These are phyloP conservation scores for Sphaerophoria rueppellii DNA, from an alignment of 2,888 invertebrate species.

Conservation along the genomic window DNA sequence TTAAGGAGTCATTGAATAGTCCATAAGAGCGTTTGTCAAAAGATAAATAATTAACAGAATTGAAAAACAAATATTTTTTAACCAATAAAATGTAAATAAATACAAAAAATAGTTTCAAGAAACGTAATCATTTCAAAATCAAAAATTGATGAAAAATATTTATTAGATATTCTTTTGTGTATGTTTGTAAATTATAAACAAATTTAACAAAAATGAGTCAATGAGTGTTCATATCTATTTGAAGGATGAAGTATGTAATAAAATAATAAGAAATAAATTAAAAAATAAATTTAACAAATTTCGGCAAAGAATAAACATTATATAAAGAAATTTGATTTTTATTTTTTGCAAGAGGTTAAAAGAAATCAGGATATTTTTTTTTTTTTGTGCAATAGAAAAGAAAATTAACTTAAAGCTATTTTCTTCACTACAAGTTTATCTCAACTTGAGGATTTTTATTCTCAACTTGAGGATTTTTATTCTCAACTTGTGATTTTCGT, in stretches of 20 bases:
- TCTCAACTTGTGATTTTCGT: no score
- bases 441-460: no score
- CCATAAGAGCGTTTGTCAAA: not conserved
- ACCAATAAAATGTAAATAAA: not conserved
- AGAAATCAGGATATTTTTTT: no score
- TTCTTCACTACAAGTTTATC: no score
- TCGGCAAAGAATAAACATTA: conserved; percentile 12
- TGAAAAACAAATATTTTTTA: not conserved
- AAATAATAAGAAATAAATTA: conserved; percentile 11
- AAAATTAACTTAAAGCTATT: no score
- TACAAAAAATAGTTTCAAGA: not conserved
- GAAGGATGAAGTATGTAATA: conserved; percentile 22
- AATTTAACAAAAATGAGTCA: conserved; percentile 23
- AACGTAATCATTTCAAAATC: not conserved
- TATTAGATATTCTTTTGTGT: conserved; percentile 10
- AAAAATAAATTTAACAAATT: conserved; percentile 57
- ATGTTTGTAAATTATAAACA: not conserved
- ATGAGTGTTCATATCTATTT: conserved; percentile 60
- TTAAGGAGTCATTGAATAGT: not conserved
- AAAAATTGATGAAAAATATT: conserved; percentile 39
- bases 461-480: no score
- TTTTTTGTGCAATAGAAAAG: no score
- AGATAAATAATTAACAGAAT: not conserved
- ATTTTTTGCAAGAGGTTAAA: no score
- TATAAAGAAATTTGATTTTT: no score